Percentiles rank a stretch among this genome's conserved stretches.
Evolutionary conservation across 2,888 invertebrate species (phyloP).

Genomic region (Oegoconia quadripuncta): DNA sequence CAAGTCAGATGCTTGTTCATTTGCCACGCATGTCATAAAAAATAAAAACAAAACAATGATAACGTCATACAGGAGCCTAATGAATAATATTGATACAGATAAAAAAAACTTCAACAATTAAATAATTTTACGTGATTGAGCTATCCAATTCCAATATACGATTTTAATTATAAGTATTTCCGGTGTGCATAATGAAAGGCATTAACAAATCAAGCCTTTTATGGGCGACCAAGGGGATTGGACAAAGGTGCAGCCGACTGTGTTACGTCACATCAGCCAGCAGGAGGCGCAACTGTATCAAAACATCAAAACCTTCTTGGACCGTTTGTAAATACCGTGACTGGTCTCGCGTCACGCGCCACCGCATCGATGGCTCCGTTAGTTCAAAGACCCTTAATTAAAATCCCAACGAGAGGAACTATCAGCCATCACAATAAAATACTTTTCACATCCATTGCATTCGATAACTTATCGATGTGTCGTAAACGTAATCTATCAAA

Average conservation of each 20-base stretch:
- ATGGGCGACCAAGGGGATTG: too few species aligned
- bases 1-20: too few species aligned
- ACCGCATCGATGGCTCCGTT: conserved; percentile 25
- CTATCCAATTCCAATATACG: too few species aligned
- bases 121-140: too few species aligned
- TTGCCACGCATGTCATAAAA: neutral
- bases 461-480: neutral
- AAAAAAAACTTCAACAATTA: neutral
- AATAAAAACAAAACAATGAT: neutral
- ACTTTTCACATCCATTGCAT: neutral
- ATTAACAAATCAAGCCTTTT: too few species aligned
- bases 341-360: conserved; percentile 32
- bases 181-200: too few species aligned
- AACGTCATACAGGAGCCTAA: neutral
- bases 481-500: neutral
- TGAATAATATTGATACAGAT: neutral
- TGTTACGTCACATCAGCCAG: too few species aligned
- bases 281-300: neutral
- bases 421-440: conserved; percentile 29
- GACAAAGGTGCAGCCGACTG: too few species aligned
- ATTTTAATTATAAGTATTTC: too few species aligned
- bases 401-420: conserved; percentile 38
- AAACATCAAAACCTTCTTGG: neutral
- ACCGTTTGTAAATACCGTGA: neutral
- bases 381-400: conserved; percentile 56